A percentile compares a stretch with the other conserved stretches of the same genome.
These are phyloP conservation scores for Halcyon badia DNA, from an alignment of 2,797 vertebrate genomes.

Conservation along the genomic window DNA sequence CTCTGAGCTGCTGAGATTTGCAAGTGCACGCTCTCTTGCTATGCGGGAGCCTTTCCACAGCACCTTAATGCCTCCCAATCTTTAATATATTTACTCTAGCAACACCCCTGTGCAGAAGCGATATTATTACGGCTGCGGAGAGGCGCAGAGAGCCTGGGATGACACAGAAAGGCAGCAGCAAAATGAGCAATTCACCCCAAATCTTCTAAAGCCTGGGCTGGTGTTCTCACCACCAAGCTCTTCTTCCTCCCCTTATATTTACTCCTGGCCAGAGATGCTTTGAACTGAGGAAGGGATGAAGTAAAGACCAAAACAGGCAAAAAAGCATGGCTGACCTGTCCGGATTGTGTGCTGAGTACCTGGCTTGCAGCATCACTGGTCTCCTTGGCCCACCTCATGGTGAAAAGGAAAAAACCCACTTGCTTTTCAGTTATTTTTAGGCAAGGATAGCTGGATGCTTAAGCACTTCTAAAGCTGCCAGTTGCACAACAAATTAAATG, in stretches of 20 bases:
- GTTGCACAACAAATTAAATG: conserved; percentile 71
- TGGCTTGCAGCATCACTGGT: neutral
- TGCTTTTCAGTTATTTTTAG: conserved; percentile 58
- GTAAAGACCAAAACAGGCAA: neutral
- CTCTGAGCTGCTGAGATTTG: conserved; percentile 11
- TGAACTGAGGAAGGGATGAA: neutral
- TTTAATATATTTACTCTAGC: conserved; percentile 44
- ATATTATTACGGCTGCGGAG: neutral
- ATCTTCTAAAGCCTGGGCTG: neutral
- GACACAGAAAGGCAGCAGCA: conserved; percentile 27
- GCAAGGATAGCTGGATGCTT: conserved; percentile 33
- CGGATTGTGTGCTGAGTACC: neutral
- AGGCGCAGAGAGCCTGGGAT: neutral
- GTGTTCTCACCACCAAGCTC: neutral
- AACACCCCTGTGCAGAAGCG: neutral
- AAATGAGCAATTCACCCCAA: conserved; percentile 24
- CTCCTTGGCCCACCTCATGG: neutral
- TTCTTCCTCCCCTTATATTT: neutral
- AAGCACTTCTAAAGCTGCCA: conserved; percentile 60
- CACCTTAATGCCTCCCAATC: conserved; percentile 50
- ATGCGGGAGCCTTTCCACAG: neutral
- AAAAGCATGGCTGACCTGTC: neutral
- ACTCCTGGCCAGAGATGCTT: neutral
- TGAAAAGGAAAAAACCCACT: neutral
- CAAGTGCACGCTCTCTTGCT: neutral